Base-by-base conservation (phyloP, 1,140 invertebrate species). In the Steinernema khuongi region DNA sequence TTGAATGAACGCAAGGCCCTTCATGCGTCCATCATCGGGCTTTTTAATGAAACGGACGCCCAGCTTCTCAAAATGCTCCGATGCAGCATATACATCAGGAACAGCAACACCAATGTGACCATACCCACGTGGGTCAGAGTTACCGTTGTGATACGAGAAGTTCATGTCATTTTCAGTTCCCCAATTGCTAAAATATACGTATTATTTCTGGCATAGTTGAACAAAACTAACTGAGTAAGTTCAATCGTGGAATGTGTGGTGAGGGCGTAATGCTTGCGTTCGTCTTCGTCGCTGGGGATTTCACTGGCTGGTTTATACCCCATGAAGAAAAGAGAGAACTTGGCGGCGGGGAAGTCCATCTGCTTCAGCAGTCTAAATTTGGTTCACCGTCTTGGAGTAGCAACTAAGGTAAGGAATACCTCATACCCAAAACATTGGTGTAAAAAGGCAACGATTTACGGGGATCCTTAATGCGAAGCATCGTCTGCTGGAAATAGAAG, bases 401-500 rank as follows among this genome's bases (percentile, higher is more conserved):
- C 18, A 79, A 17, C 28, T 11, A 74, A 81, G 17, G 50, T 1
- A 50, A 67, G 19, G 78, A 71, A 70, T 77, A 88, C 87, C 89
- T 91, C 94, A 96, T 96, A 18, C 94, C 94, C 1, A 96, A 86
- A 1, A 96, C 91, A 76, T 90, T 89, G 0, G 92, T 92, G 85
- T 97, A 97, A 85, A 96, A 97, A 31, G 93, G 91, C 33, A 97
- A 85, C 0, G 92, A 93, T 74, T 89, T 90, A 80, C 89, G 89
- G 0, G 94, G 93, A 85, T 96, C 93, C 85, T 95, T 96, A 67
- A 96, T 93, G 71, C 94, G 89, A 81, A 92, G 92, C 94, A 96
- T 97, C 7, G 94, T 96, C 89, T 96, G 94, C 88, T 96, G 94
- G 85, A 96, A 92, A 72, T 96, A 89, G 83, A 92, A 96, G 69